phyloP scores from a whole-genome alignment of 2,888 invertebrate genomes.

The Petrophora chlorosata region DNA sequence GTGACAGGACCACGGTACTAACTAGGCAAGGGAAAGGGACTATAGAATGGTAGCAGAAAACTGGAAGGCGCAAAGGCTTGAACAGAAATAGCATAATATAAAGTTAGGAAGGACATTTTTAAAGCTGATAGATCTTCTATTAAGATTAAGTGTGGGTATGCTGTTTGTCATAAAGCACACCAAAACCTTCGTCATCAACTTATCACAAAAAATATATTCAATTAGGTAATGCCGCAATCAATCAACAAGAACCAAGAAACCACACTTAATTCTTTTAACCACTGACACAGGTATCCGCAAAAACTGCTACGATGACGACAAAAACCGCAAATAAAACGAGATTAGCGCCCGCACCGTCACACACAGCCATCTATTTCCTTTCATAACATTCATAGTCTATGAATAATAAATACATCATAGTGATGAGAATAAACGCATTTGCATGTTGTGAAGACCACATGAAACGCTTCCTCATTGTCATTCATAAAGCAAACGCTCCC shows the following conservation, averaged over 20 bases:
- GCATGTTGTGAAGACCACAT: conserved; percentile 25
- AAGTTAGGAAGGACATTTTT: not conserved
- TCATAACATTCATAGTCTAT: conserved; percentile 16
- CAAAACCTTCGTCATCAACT: not conserved
- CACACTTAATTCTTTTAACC: not conserved
- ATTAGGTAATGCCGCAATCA: too few relatives aligned
- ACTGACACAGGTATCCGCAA: not conserved
- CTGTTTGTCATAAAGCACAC: too few relatives aligned
- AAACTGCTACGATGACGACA: conserved; percentile 3
- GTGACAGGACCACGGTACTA: not conserved
- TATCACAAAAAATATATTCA: too few relatives aligned
- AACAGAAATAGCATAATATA: too few relatives aligned
- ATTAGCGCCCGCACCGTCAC: conserved; percentile 9
- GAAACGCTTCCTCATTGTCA: conserved; percentile 25
- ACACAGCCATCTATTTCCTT: conserved; percentile 6
- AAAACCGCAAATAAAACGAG: conserved; percentile 11
- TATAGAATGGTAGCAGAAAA: too few relatives aligned
- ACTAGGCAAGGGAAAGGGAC: too few relatives aligned
- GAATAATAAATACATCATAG: conserved; percentile 19
- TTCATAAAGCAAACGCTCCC: conserved; percentile 11
- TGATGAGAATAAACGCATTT: conserved; percentile 23
- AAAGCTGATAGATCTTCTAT: not conserved
- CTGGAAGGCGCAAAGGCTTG: too few relatives aligned
- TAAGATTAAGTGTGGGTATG: too few relatives aligned
- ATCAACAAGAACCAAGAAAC: not conserved